A percentile compares a stretch with the other conserved stretches of the same genome.
These are phyloP conservation scores for Panthera uncia DNA, from an alignment of 2,113 vertebrate species.

Conservation along the genomic window DNA sequence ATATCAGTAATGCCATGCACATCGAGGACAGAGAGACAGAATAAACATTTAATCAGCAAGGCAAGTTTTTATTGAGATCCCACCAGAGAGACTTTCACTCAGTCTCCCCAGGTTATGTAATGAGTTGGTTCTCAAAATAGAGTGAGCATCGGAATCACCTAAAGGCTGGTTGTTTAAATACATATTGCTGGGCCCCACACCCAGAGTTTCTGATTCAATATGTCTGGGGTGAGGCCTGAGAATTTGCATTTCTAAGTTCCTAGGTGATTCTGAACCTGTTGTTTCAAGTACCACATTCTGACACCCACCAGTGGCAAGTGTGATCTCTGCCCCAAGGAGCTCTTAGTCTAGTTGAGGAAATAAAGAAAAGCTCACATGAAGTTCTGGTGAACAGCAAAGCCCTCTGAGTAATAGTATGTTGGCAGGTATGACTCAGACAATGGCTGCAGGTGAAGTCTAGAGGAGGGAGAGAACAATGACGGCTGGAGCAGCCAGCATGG, in stretches of 20 bases:
- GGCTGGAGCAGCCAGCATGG: background rate
- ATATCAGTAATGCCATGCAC: background rate
- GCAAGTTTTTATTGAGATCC: background rate
- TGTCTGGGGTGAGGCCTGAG: background rate
- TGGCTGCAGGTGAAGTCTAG: too few species aligned
- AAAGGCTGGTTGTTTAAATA: background rate
- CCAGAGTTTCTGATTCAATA: background rate
- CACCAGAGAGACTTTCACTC: background rate
- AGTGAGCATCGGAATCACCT: background rate
- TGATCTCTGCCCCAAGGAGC: background rate
- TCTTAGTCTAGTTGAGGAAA: background rate
- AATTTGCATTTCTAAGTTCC: background rate
- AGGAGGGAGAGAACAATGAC: background rate
- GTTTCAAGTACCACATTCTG: background rate
- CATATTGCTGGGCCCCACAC: background rate
- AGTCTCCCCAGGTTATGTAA: background rate
- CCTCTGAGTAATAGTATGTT: background rate
- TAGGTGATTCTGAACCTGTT: background rate
- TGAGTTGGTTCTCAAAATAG: background rate
- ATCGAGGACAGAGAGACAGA: background rate
- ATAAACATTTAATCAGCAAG: background rate
- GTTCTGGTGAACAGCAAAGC: background rate
- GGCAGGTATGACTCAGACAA: background rate
- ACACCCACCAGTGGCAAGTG: background rate
- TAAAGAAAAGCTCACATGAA: background rate